Base-by-base conservation (phyloP, 53 echinoderm and acorn worm species). In the Apostichopus leukothele region DNA sequence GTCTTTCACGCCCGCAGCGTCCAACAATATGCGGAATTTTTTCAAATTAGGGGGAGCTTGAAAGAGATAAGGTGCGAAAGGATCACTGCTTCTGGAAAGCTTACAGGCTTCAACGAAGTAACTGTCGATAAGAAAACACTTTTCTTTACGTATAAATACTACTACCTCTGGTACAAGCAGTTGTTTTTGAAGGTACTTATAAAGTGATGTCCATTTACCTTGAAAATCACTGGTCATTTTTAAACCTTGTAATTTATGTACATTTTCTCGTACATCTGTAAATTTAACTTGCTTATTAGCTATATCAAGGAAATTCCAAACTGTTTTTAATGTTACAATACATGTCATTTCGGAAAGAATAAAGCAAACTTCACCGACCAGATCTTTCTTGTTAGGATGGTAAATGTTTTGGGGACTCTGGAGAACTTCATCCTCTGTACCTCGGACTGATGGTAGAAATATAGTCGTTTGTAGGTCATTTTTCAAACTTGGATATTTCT, bases 21-120 rank as follows among this genome's bases (percentile, higher is more conserved):
- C 14, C 19, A 80, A 53, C 80, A 80, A 51, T 51, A 5, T n/a
- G 5, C 18, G 7, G 16, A 80, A 80, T 5, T 5, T 6, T 19
- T n/a, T 52, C 9, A 51, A 80, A 1, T 53, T 20, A 53, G 5
- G n/a, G 53, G 80, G 80, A 53, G 57, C 23, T 53, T 19, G 80
- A 53, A 20, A 55, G 18, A 80, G 80, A 80, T 80, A 80, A 20
- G 80, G 80, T 55, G 53, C 19, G 14, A 80, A 80, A 1, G 80
- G n/a, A 5, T 80, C 80, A 5, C 80, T 53, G 16, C 5, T 21
- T 19, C 51, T 55, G 18, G 80, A 53, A 53, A 80, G 80, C 8
- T 22, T 53, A 6, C 9, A 7, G 7, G 80, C 21, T 16, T 80
- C 54, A 55, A 55, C 10, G 10, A 80, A 80, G 1, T n/a, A 16